phyloP scores from a whole-genome alignment of 2,113 vertebrate species.

The Strigops habroptila region DNA sequence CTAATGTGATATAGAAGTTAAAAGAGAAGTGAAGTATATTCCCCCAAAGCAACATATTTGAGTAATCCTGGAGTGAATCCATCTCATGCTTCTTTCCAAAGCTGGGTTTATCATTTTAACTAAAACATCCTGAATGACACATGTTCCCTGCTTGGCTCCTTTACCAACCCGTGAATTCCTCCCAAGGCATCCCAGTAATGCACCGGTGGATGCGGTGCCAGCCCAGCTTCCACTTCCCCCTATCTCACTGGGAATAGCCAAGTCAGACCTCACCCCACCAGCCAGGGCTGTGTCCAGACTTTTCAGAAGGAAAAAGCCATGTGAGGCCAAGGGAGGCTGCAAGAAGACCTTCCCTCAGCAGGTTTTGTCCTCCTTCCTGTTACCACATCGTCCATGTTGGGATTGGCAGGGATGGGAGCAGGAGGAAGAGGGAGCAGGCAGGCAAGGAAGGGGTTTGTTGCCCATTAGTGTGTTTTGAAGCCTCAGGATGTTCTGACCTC shows the following conservation, averaged over 20 bases:
- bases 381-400: background rate
- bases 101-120: background rate
- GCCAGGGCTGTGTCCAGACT: background rate
- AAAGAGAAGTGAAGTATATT: constrained; percentile 64
- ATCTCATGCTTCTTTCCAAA: constrained; percentile 48
- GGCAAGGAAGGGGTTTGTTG: background rate
- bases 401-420: background rate
- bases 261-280: background rate
- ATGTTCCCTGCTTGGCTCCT: background rate
- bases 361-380: background rate
- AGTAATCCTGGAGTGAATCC: constrained; percentile 56
- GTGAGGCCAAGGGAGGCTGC: background rate
- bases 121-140: background rate
- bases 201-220: background rate
- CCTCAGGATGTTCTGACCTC: background rate
- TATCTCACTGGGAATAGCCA: background rate
- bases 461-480: accelerated
- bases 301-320: background rate
- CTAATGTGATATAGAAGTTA: constrained; percentile 68
- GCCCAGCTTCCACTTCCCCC: background rate
- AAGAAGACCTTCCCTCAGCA: background rate
- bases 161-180: background rate
- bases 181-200: background rate
- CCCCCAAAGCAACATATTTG: constrained; percentile 58
- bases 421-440: background rate